These are phyloP conservation scores for Andinoacara biseriatus DNA, from an alignment of 2,113 vertebrate genomes.

Conservation along the genomic window DNA sequence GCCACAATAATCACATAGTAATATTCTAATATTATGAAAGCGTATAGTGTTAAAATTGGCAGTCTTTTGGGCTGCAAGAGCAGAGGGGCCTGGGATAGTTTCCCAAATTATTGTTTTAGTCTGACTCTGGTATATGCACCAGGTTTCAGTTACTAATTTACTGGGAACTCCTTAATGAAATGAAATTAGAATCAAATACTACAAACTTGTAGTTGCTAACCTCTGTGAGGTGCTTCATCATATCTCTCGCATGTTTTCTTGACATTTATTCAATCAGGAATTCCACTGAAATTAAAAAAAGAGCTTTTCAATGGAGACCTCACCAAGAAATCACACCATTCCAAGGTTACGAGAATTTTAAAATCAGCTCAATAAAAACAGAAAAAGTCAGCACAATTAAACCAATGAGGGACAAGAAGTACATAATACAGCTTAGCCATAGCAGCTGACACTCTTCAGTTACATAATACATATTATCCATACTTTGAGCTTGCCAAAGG, in stretches of 20 bases:
- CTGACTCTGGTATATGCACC: background rate
- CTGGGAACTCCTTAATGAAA: background rate
- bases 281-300: background rate
- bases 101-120: background rate
- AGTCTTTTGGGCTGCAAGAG: background rate
- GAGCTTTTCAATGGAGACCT: too few species aligned
- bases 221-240: background rate
- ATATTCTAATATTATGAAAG: background rate
- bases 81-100: too few species aligned
- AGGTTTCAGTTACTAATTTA: slow-evolving; percentile 4
- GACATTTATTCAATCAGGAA: background rate
- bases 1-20: background rate
- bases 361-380: background rate
- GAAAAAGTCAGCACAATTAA: background rate
- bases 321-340: too few species aligned
- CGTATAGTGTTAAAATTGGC: background rate
- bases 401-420: background rate
- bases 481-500: background rate
- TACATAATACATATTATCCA: background rate
- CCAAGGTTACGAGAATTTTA: too few species aligned
- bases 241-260: background rate
- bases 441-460: background rate
- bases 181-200: background rate
- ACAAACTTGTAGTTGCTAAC: background rate
- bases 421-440: background rate